These are phyloP conservation scores for Scaeva pyrastri DNA, from an alignment of 2,888 invertebrate genomes.

Conservation along the genomic window DNA sequence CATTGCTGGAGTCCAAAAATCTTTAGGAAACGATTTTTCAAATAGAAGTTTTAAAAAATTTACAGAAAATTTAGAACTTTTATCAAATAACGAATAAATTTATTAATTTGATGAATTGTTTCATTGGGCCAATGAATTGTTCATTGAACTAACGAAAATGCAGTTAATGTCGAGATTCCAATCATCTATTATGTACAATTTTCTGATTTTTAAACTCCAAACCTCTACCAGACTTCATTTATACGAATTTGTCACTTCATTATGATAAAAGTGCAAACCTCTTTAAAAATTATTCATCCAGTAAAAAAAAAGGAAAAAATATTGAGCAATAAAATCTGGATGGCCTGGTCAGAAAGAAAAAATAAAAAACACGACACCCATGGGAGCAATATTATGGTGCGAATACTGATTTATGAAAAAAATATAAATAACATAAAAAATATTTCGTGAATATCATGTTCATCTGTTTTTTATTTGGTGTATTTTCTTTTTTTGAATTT, in stretches of 20 bases:
- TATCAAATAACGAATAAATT: too few species aligned
- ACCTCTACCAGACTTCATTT: too few species aligned
- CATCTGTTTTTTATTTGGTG: slow-evolving; percentile 30
- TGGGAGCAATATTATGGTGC: slow-evolving; percentile 51
- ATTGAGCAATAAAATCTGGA: slow-evolving; percentile 67
- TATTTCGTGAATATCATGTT: slow-evolving; percentile 41
- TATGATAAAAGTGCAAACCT: slow-evolving; percentile 51
- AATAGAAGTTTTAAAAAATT: too few species aligned
- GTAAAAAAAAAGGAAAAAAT: slow-evolving; percentile 56
- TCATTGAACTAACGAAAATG: too few species aligned
- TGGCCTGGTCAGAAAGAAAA: not conserved
- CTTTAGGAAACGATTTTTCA: too few species aligned
- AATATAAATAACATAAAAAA: slow-evolving; percentile 9
- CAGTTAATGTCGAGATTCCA: too few species aligned
- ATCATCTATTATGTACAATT: too few species aligned
- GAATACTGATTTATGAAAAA: slow-evolving; percentile 59
- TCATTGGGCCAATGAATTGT: too few species aligned
- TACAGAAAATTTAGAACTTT: too few species aligned
- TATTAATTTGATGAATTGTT: too few species aligned
- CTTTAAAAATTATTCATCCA: slow-evolving; percentile 52
- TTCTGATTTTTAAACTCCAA: too few species aligned
- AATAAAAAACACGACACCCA: slow-evolving; percentile 46
- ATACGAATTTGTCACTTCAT: slow-evolving; percentile 65
- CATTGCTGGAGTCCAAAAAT: too few species aligned
- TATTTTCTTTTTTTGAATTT: not conserved